Conservation (phyloP, 2,888 invertebrate species). For the Chaetoderma sp. region DNA sequence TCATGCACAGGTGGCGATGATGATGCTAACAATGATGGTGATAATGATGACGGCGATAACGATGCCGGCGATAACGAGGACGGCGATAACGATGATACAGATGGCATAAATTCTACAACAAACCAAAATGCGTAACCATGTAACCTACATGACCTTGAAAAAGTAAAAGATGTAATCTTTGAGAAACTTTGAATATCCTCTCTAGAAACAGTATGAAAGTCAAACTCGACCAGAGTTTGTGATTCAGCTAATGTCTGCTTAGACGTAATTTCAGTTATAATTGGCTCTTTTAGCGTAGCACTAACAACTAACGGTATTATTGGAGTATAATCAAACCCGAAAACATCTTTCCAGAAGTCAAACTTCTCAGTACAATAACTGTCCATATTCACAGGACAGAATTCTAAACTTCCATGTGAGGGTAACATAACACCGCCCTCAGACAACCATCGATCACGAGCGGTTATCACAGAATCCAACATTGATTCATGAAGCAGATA, state of each 20-base stretch:
- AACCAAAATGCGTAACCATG: conserved; percentile 68
- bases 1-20: conserved; percentile 3
- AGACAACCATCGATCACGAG: conserved; percentile 61
- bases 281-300: conserved; percentile 47
- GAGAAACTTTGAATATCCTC: conserved; percentile 49
- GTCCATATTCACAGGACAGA: conserved; percentile 62
- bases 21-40: not conserved
- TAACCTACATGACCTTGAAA: conserved; percentile 46
- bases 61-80: conserved; percentile 19
- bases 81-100: not conserved
- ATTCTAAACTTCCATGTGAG: conserved; percentile 54
- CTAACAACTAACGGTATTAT: conserved; percentile 42
- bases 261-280: conserved; percentile 45
- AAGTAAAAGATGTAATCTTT: conserved; percentile 47
- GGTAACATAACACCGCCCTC: conserved; percentile 62
- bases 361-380: conserved; percentile 53
- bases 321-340: conserved; percentile 65
- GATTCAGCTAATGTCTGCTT: conserved; percentile 51
- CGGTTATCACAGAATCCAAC: conserved; percentile 63
- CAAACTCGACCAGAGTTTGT: conserved; percentile 48
- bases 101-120: conserved; percentile 55
- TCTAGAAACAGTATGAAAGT: conserved; percentile 52
- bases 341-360: conserved; percentile 63
- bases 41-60: no score
- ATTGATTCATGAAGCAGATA: conserved; percentile 68